Percentiles rank a stretch among this genome's conserved stretches.
These are phyloP conservation scores for Microhierax caerulescens DNA, from an alignment of 2,797 vertebrate species.

Conservation along the genomic window DNA sequence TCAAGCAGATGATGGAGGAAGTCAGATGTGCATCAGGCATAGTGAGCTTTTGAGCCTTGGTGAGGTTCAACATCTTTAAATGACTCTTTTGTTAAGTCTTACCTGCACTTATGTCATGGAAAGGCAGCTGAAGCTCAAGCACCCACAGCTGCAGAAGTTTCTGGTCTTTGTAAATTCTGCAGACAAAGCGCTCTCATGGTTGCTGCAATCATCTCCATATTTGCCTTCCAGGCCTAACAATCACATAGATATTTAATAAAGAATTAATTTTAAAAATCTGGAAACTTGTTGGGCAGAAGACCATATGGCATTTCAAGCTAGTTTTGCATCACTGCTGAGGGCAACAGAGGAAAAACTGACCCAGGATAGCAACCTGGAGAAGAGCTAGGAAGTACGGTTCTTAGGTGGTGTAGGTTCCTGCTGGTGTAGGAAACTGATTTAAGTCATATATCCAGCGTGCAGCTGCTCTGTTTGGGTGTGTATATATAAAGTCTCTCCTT, in stretches of 20 bases:
- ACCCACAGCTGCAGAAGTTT: neutral
- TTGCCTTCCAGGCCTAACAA: neutral
- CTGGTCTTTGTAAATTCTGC: neutral
- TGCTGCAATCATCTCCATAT: neutral
- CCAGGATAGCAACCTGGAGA: neutral
- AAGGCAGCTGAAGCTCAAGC: neutral
- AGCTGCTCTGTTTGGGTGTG: neutral
- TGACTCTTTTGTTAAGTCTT: neutral
- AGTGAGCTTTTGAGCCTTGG: neutral
- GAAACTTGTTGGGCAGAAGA: neutral
- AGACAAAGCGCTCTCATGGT: neutral
- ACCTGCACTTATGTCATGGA: neutral
- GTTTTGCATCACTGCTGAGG: neutral
- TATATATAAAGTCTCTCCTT: neutral
- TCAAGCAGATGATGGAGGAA: neutral
- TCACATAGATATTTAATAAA: neutral
- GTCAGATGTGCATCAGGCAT: neutral
- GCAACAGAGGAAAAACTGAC: neutral
- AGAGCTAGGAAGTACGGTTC: neutral
- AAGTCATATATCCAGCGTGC: neutral
- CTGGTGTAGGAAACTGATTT: neutral
- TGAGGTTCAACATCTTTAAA: neutral
- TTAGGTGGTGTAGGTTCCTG: no score
- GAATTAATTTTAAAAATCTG: neutral
- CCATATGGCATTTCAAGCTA: neutral